Evolutionary conservation across 2,113 vertebrate genomes (phyloP).

Genomic region (Dasyornis broadbenti): DNA sequence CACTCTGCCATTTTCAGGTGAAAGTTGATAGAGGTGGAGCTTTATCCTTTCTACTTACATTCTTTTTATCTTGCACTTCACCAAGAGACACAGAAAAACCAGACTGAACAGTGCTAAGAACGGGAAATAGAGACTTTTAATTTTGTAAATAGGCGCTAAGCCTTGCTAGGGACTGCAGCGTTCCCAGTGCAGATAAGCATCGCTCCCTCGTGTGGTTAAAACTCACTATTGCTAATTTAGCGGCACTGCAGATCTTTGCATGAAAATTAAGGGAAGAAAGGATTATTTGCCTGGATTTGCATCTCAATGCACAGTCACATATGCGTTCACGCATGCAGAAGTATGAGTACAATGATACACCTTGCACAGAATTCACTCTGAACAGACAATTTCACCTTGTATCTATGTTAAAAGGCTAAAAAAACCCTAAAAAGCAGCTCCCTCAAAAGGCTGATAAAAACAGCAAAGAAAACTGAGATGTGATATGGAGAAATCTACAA

Average conservation of each 20-base stretch:
- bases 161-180: background rate
- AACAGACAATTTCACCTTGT: background rate
- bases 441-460: background rate
- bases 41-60: background rate
- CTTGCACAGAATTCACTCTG: background rate
- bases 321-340: background rate
- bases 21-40: background rate
- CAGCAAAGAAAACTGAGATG: background rate
- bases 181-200: background rate
- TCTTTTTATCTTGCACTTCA: background rate
- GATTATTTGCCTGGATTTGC: background rate
- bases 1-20: background rate
- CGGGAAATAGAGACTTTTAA: background rate
- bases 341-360: background rate
- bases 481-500: background rate
- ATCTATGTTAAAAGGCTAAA: background rate
- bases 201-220: conserved; percentile 43
- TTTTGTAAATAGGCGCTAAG: background rate
- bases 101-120: background rate
- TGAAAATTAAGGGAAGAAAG: background rate
- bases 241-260: background rate
- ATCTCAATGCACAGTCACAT: background rate
- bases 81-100: background rate
- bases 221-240: background rate
- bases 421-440: background rate